Evolutionary conservation across 2,888 invertebrate genomes (phyloP).

Genomic region (Dynastes grantii): DNA sequence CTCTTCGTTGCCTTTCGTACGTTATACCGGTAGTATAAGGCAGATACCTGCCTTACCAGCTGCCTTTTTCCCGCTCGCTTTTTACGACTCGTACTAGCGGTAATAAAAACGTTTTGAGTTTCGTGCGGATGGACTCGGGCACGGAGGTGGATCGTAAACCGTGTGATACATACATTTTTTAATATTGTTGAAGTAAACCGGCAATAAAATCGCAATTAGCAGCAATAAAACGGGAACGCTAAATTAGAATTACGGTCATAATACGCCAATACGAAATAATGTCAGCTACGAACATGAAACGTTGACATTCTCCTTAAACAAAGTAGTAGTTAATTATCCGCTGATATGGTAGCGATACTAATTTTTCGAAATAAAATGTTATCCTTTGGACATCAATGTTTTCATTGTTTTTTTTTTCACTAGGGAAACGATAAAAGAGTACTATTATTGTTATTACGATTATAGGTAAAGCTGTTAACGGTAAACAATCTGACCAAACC

Average conservation of each 20-base stretch:
- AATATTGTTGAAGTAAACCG: slow-evolving; percentile 46
- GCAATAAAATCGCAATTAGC: slow-evolving; percentile 47
- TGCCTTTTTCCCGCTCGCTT: slow-evolving; percentile 19
- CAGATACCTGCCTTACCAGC: neutral
- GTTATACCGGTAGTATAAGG: too few relatives aligned
- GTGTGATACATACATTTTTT: slow-evolving; percentile 45
- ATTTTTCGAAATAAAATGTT: neutral
- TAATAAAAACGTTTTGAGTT: slow-evolving; percentile 40
- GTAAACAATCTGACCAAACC: too few relatives aligned
- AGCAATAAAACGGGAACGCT: slow-evolving; percentile 33
- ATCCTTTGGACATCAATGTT: neutral
- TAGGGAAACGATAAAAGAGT: too few relatives aligned
- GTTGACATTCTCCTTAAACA: slow-evolving; percentile 28
- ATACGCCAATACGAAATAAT: slow-evolving; percentile 14
- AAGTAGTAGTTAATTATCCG: slow-evolving; percentile 12
- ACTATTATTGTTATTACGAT: too few relatives aligned
- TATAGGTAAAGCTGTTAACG: too few relatives aligned
- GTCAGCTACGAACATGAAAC: slow-evolving; percentile 23
- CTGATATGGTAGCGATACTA: neutral
- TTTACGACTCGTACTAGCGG: slow-evolving; percentile 21
- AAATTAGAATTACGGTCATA: slow-evolving; percentile 33
- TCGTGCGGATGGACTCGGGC: slow-evolving; percentile 35
- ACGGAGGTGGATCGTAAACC: slow-evolving; percentile 28
- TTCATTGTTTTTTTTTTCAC: too few relatives aligned
- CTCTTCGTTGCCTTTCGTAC: slow-evolving; percentile 15